phyloP scores from a whole-genome alignment of 2,888 invertebrate species.

The Xestoiulus laeticollis region DNA sequence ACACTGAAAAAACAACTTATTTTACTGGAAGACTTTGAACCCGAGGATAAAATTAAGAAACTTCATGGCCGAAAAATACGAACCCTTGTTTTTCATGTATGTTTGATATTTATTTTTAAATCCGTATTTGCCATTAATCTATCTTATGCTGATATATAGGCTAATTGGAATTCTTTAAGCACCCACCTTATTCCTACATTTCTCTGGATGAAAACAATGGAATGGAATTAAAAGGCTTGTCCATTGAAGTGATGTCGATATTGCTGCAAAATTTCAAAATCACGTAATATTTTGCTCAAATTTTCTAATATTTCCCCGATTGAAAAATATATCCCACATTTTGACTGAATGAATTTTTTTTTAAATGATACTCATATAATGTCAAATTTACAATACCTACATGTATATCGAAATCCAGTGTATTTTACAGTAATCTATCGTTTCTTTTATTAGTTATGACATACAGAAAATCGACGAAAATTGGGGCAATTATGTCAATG shows the following conservation, averaged over 20 bases:
- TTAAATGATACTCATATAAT: too few relatives aligned
- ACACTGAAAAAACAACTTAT: neutral
- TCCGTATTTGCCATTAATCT: neutral
- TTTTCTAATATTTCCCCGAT: too few relatives aligned
- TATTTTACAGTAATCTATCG: neutral
- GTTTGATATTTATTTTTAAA: neutral
- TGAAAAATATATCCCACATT: too few relatives aligned
- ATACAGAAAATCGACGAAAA: neutral
- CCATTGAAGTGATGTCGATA: slow-evolving; percentile 2
- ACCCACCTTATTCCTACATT: neutral
- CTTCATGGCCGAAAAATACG: slow-evolving; percentile 13
- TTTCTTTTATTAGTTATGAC: neutral
- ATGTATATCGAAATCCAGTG: neutral
- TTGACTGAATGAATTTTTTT: too few relatives aligned
- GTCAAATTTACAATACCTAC: neutral
- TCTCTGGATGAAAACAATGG: neutral
- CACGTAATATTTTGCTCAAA: neutral
- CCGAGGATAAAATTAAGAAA: neutral
- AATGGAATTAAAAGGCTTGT: neutral
- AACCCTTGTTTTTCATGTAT: neutral
- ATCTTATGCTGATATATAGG: neutral
- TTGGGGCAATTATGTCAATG: slow-evolving; percentile 5
- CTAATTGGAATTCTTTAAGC: neutral
- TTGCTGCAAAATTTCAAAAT: neutral
- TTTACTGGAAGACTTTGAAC: neutral